phyloP scores from a whole-genome alignment of 2,888 invertebrate species.

The Diarsia rubi region DNA sequence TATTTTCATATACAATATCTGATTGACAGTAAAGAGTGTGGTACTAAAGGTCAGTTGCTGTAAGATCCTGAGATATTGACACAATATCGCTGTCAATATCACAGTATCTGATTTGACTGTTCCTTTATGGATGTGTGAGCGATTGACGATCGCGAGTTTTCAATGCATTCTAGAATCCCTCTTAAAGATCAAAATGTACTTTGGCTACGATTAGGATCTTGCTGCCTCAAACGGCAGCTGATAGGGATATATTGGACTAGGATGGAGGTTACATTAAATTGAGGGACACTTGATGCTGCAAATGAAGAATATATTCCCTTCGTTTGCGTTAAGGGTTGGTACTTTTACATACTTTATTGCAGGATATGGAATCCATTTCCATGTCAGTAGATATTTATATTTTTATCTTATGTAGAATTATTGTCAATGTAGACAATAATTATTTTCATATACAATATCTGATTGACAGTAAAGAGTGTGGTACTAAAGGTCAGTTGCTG shows the following conservation, averaged over 20 bases:
- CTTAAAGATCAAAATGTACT: conserved; percentile 34
- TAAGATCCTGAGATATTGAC: conserved; percentile 34
- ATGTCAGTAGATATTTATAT: conserved; percentile 42
- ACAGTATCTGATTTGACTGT: conserved; percentile 7
- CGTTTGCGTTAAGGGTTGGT: no score
- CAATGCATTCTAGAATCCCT: conserved; percentile 20
- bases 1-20: conserved; percentile 42
- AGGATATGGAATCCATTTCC: conserved; percentile 45
- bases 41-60: conserved; percentile 46
- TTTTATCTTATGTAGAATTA: conserved; percentile 44
- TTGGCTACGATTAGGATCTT: conserved; percentile 15
- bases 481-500: conserved; percentile 46
- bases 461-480: conserved; percentile 49
- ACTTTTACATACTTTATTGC: no score
- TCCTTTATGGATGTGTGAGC: conserved; percentile 33
- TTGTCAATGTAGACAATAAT: conserved; percentile 46
- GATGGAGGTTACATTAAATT: background rate
- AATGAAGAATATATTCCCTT: background rate
- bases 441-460: conserved; percentile 42
- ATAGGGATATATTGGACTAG: background rate
- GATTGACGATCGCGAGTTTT: conserved; percentile 23
- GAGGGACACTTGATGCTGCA: background rate
- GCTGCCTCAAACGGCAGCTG: background rate
- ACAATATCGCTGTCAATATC: conserved; percentile 11
- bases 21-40: conserved; percentile 49